A percentile compares a stretch with the other conserved stretches of the same genome.
phyloP scores from a whole-genome alignment of 2,113 vertebrate species.

The Nycticebus coucang region DNA sequence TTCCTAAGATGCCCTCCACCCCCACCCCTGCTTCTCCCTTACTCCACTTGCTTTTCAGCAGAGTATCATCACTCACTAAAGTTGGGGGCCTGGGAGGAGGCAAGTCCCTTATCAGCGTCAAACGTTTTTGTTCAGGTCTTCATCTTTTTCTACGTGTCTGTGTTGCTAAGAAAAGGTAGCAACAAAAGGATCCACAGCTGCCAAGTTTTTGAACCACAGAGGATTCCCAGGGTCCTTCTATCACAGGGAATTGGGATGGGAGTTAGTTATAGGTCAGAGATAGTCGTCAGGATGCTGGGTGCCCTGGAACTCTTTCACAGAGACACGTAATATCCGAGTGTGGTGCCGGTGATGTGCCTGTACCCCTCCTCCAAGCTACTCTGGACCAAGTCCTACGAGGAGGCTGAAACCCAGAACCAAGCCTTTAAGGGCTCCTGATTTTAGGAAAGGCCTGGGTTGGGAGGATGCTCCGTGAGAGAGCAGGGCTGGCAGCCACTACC shows the following conservation, averaged over 20 bases:
- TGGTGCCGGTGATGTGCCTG: neutral
- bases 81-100: neutral
- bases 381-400: neutral
- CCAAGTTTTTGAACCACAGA: neutral
- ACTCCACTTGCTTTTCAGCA: neutral
- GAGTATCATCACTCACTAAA: neutral
- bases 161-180: constrained; percentile 47
- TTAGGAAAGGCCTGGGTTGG: neutral
- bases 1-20: neutral
- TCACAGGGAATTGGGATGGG: neutral
- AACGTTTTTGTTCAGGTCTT: constrained; percentile 1
- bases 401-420: neutral
- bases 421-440: neutral
- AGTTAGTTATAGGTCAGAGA: neutral
- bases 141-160: neutral
- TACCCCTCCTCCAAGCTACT: neutral
- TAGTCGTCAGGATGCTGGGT: neutral
- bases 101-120: neutral
- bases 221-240: neutral
- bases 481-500: neutral
- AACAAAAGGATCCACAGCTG: neutral
- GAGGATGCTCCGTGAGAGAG: neutral
- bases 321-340: neutral
- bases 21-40: neutral
- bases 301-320: neutral